Percentiles rank a stretch among this genome's conserved stretches.
Evolutionary conservation across 2,888 invertebrate species (phyloP).

Genomic region (Heliconius ethilla): DNA sequence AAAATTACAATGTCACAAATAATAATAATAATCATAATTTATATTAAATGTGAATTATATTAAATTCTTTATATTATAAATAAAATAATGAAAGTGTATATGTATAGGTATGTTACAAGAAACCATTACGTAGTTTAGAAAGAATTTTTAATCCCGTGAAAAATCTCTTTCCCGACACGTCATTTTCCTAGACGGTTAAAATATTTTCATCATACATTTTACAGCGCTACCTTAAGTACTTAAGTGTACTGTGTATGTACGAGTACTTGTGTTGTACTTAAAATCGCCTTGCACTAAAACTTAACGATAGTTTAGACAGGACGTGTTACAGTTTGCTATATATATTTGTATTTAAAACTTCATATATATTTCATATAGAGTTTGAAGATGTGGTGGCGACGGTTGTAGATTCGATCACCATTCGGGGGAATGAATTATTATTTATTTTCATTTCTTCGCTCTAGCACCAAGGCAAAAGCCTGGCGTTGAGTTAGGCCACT

Average conservation of each 20-base stretch:
- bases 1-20: too few relatives aligned
- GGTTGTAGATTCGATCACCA: too few relatives aligned
- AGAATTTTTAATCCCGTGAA: slow-evolving; percentile 20
- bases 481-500: too few relatives aligned
- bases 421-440: too few relatives aligned
- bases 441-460: too few relatives aligned
- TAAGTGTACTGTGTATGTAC: slow-evolving; percentile 23
- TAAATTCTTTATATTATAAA: not conserved
- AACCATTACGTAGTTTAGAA: slow-evolving; percentile 17
- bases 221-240: slow-evolving; percentile 33
- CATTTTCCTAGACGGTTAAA: slow-evolving; percentile 25
- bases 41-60: not conserved
- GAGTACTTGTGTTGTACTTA: slow-evolving; percentile 27
- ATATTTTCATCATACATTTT: slow-evolving; percentile 29
- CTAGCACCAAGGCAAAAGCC: too few relatives aligned
- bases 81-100: not conserved
- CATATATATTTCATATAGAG: too few relatives aligned
- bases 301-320: slow-evolving; percentile 42
- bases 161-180: slow-evolving; percentile 20
- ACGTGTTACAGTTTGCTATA: slow-evolving; percentile 15
- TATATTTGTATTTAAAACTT: not conserved
- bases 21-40: too few relatives aligned
- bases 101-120: not conserved
- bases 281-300: slow-evolving; percentile 32
- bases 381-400: too few relatives aligned